Evolutionary conservation across 2,888 invertebrate genomes (phyloP).

Genomic region (Nomada flava): DNA sequence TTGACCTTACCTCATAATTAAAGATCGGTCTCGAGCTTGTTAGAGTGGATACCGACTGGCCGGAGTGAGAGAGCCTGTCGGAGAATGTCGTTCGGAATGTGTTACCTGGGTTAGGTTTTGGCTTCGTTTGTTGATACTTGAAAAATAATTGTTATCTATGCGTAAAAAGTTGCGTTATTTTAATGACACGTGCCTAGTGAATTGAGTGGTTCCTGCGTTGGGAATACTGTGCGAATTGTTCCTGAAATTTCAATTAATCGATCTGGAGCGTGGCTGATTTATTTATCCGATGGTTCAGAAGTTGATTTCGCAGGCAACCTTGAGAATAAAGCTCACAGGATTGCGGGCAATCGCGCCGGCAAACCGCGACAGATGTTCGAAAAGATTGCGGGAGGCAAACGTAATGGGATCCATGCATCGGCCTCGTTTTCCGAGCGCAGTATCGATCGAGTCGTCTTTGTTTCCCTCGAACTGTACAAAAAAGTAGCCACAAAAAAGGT

Average conservation of each 20-base stretch:
- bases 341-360: slow-evolving; percentile 68
- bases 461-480: slow-evolving; percentile 8
- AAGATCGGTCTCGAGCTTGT: slow-evolving; percentile 28
- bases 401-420: slow-evolving; percentile 58
- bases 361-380: slow-evolving; percentile 76
- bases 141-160: no score
- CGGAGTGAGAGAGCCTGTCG: no score
- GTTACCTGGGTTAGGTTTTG: neutral
- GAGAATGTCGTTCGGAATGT: neutral
- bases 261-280: no score
- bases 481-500: no score
- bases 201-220: no score
- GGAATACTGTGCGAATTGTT: neutral
- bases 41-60: neutral
- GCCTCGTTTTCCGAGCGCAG: slow-evolving; percentile 15
- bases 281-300: no score
- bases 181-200: no score
- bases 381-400: slow-evolving; percentile 60
- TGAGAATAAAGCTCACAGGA: slow-evolving; percentile 71
- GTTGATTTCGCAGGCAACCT: slow-evolving; percentile 44
- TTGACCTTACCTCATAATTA: slow-evolving; percentile 33
- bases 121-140: no score
- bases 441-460: slow-evolving; percentile 23
- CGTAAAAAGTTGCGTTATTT: no score
- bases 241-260: neutral